A percentile compares a stretch with the other conserved stretches of the same genome.
These are phyloP conservation scores for Patella depressa DNA, from an alignment of 2,888 invertebrate species.

Conservation along the genomic window DNA sequence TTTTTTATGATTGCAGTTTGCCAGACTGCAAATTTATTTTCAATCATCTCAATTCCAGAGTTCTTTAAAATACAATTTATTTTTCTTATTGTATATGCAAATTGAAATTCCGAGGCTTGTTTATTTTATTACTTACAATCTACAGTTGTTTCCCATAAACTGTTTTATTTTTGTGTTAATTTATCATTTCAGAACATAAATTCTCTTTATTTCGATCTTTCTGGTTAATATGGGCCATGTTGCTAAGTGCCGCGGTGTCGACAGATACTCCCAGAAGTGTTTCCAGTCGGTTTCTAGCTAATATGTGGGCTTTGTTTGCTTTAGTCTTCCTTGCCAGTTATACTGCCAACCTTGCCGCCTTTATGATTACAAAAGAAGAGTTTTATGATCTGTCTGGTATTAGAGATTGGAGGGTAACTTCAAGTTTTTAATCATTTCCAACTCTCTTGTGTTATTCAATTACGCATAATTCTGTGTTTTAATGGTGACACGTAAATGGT, in stretches of 20 bases:
- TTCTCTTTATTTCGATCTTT: constrained; percentile 89
- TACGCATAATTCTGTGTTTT: too few relatives aligned
- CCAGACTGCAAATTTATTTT: too few relatives aligned
- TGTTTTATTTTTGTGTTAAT: neutral
- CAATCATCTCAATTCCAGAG: too few relatives aligned
- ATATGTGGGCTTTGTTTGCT: constrained; percentile 80
- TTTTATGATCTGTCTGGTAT: constrained; percentile 91
- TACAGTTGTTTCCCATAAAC: too few relatives aligned
- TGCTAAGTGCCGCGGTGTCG: constrained; percentile 97
- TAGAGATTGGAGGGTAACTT: constrained; percentile 80
- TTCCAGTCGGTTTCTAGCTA: constrained; percentile 80
- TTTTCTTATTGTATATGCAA: too few relatives aligned
- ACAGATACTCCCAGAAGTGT: constrained; percentile 97
- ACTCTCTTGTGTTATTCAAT: too few relatives aligned
- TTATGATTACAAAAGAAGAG: constrained; percentile 99
- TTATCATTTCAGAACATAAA: constrained; percentile 62
- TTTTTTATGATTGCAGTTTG: too few relatives aligned
- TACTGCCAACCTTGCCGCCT: constrained; percentile 99
- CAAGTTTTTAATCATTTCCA: neutral
- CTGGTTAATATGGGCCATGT: constrained; percentile 99
- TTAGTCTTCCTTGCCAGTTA: constrained; percentile 99
- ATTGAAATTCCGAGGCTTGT: too few relatives aligned
- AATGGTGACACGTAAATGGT: too few relatives aligned
- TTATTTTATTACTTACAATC: too few relatives aligned
- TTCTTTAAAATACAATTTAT: too few relatives aligned